Base-by-base conservation (phyloP, 1,140 invertebrate genomes). In the Nasonia longicornis region DNA sequence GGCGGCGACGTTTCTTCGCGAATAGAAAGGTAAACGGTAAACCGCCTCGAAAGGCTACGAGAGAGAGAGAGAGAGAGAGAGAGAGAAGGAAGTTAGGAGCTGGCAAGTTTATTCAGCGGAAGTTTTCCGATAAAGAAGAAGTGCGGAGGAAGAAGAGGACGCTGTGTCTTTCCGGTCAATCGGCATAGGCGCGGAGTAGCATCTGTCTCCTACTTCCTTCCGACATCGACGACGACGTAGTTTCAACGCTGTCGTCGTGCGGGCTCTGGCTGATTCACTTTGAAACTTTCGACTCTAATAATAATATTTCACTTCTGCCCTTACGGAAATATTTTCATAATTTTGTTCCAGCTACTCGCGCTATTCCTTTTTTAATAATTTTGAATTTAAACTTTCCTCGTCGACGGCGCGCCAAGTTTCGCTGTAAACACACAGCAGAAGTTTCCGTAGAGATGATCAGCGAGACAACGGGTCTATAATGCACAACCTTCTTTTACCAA, bases 1-100 rank as follows among this genome's bases (percentile, higher is more conserved):
- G 29, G 14, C 52, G 52, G 1, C 16, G 16, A 16, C 52, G 52
- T 58, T n/a, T 58, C 52, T 16, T n/a, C 2, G 20, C 0, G 29
- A 7, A 67, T 67, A 31, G 29, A 67, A 67, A 26, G 66, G 66
- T 67, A 67, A 67, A 67, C 66, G 22, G 66, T 67, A 67, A 67
- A 67, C 66, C 29, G 66, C 12, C 66, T 26, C 66, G 66, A 67
- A 67, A 67, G 64, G 7, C 16, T 58, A 3, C 2, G 14, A 2
- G 52, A 58, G 14, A 58, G 16, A 58, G 16, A 58, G 52, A 16
- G 52, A 26, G 26, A 26, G 26, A 26, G 16, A 14, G 16, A 14
- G 1, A 2, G 64, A 67, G 22, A 26, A 31, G n/a, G 22, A 66
- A 66, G 63, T 66, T 66, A 6, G n/a, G 7, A 29, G 63, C 45